Percentiles rank a stretch among this genome's conserved stretches.
Evolutionary conservation across 2,888 invertebrate genomes (phyloP).

Genomic region (Sepiola atlantica): DNA sequence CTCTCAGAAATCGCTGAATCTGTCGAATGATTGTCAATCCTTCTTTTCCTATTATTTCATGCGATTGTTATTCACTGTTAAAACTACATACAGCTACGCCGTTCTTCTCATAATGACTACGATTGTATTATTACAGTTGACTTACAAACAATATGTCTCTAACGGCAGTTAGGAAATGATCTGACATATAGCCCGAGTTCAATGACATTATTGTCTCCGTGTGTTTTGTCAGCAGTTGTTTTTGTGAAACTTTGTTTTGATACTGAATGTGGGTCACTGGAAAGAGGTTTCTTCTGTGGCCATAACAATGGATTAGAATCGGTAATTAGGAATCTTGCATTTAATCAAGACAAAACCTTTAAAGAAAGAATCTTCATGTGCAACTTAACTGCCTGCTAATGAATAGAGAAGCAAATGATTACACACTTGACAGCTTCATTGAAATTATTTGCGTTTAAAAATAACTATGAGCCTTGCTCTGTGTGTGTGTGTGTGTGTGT

Average conservation of each 20-base stretch:
- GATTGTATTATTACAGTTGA: neutral
- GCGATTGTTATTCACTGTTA: neutral
- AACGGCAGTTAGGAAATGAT: neutral
- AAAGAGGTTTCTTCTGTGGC: neutral
- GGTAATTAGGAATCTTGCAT: neutral
- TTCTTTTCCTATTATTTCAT: neutral
- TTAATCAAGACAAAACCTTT: neutral
- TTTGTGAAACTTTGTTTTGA: neutral
- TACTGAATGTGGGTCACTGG: neutral
- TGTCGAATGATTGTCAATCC: neutral
- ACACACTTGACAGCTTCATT: neutral
- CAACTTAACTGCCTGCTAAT: neutral
- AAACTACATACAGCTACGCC: too few species aligned
- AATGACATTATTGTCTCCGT: neutral
- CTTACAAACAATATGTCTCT: neutral
- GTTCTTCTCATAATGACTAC: neutral
- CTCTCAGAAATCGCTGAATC: neutral
- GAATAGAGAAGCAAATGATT: neutral
- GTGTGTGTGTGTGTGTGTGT: neutral
- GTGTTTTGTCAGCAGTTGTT: neutral
- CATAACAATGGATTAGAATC: neutral
- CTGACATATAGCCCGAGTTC: neutral
- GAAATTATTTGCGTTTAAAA: neutral
- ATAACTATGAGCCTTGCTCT: neutral
- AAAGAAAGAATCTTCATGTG: neutral